Evolutionary conservation across 2,888 invertebrate species (phyloP).

Genomic region (Ectemnius lituratus): DNA sequence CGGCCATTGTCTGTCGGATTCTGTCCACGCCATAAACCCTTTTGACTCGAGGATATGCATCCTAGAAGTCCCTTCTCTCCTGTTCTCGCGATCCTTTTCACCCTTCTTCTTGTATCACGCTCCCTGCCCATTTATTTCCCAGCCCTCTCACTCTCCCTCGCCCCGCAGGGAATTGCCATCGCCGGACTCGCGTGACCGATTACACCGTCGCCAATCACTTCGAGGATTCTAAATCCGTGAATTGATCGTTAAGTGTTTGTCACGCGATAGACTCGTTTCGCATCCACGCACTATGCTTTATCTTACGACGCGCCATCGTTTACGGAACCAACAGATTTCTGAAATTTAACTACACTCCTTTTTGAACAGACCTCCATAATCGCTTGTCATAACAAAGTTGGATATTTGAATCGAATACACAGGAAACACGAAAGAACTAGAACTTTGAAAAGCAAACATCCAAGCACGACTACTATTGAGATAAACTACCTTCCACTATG

Average conservation of each 20-base stretch:
- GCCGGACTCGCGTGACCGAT: slow-evolving; percentile 55
- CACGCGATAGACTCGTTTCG: slow-evolving; percentile 39
- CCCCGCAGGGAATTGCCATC: slow-evolving; percentile 49
- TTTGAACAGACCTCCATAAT: too few relatives aligned
- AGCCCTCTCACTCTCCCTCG: not conserved
- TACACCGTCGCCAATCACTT: slow-evolving; percentile 49
- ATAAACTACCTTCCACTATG: slow-evolving; percentile 24
- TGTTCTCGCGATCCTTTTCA: slow-evolving; percentile 45
- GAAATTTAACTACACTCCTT: too few relatives aligned
- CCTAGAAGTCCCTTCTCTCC: slow-evolving; percentile 38
- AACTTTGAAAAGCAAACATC: too few relatives aligned
- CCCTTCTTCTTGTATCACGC: slow-evolving; percentile 46
- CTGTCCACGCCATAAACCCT: slow-evolving; percentile 71
- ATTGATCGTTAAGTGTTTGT: slow-evolving; percentile 52
- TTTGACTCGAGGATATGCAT: slow-evolving; percentile 63
- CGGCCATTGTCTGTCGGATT: slow-evolving; percentile 71
- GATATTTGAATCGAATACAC: too few relatives aligned
- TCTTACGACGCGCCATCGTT: not conserved
- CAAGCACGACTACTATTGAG: too few relatives aligned
- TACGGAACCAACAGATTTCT: too few relatives aligned
- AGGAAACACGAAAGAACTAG: too few relatives aligned
- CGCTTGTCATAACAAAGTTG: too few relatives aligned
- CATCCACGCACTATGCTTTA: not conserved
- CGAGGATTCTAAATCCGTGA: slow-evolving; percentile 42
- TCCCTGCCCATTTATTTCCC: slow-evolving; percentile 57